Percentiles rank a stretch among this genome's conserved stretches.
phyloP scores from a whole-genome alignment of 2,797 vertebrate genomes.

The Premnoplex brunnescens region DNA sequence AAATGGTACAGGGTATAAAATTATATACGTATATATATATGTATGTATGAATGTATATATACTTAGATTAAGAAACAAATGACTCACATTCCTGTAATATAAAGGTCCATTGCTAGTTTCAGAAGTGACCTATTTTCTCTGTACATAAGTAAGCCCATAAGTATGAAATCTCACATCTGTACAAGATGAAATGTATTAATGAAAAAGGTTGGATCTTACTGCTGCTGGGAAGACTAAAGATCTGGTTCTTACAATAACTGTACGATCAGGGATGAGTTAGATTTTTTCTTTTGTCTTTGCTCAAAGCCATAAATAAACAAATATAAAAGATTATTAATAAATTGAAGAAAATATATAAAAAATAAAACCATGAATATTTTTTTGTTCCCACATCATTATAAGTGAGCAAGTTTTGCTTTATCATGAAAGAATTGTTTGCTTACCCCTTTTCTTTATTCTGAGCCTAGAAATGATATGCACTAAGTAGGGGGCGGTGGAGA shows the following conservation, averaged over 20 bases:
- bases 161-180: slow-evolving; percentile 76
- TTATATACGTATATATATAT: slow-evolving; percentile 76
- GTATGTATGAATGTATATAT: slow-evolving; percentile 81
- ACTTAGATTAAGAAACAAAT: slow-evolving; percentile 80
- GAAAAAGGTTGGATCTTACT: slow-evolving; percentile 71
- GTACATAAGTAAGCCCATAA: slow-evolving; percentile 76
- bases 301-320: slow-evolving; percentile 85
- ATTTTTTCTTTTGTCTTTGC: slow-evolving; percentile 81
- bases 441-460: neutral
- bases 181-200: slow-evolving; percentile 79
- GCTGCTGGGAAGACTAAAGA: slow-evolving; percentile 73
- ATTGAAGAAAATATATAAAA: slow-evolving; percentile 77
- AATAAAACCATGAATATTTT: slow-evolving; percentile 69
- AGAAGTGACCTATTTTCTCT: slow-evolving; percentile 77
- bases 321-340: slow-evolving; percentile 82
- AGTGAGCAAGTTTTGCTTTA: slow-evolving; percentile 9
- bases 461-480: neutral
- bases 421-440: neutral
- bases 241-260: slow-evolving; percentile 75
- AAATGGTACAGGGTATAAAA: slow-evolving; percentile 77
- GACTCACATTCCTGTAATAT: slow-evolving; percentile 79
- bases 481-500: neutral
- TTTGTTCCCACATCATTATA: slow-evolving; percentile 54
- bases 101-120: slow-evolving; percentile 75
- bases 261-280: slow-evolving; percentile 77